Conservation (phyloP, 2,888 invertebrate species). For the Epinotia nisella region DNA sequence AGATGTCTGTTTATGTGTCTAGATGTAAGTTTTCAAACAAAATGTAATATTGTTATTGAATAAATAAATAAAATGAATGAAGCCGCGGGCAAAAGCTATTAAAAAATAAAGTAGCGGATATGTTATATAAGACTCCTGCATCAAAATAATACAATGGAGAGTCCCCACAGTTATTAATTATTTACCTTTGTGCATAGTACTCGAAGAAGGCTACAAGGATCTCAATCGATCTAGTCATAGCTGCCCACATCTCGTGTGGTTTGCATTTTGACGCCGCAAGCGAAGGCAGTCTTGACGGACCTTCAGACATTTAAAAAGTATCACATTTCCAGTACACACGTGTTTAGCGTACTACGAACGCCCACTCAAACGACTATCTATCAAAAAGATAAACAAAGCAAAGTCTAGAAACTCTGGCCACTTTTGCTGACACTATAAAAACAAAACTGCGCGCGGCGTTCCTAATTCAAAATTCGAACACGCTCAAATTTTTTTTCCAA, state of each 20-base stretch:
- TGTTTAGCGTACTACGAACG: conserved; percentile 47
- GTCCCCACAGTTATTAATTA: conserved; percentile 63
- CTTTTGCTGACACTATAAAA: conserved; percentile 51
- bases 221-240: conserved; percentile 91
- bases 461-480: conserved; percentile 29
- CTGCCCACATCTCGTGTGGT: conserved; percentile 90
- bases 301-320: conserved; percentile 72
- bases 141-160: too few relatives aligned
- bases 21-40: too few relatives aligned
- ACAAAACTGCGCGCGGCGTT: conserved; percentile 23
- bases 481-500: conserved; percentile 29
- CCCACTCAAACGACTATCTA: conserved; percentile 50
- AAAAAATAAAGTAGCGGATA: too few relatives aligned
- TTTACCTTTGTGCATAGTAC: conserved; percentile 91
- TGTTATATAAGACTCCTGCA: too few relatives aligned
- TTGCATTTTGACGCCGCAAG: conserved; percentile 77
- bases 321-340: conserved; percentile 53
- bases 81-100: too few relatives aligned
- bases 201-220: conserved; percentile 93
- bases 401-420: background rate
- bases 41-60: too few relatives aligned
- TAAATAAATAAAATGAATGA: too few relatives aligned
- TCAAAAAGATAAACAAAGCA: conserved; percentile 32
- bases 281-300: conserved; percentile 66
- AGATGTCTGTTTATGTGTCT: too few relatives aligned